Percentiles rank a stretch among this genome's conserved stretches.
phyloP scores from a whole-genome alignment of 2,797 vertebrate genomes.

The Hylomyscus alleni region DNA sequence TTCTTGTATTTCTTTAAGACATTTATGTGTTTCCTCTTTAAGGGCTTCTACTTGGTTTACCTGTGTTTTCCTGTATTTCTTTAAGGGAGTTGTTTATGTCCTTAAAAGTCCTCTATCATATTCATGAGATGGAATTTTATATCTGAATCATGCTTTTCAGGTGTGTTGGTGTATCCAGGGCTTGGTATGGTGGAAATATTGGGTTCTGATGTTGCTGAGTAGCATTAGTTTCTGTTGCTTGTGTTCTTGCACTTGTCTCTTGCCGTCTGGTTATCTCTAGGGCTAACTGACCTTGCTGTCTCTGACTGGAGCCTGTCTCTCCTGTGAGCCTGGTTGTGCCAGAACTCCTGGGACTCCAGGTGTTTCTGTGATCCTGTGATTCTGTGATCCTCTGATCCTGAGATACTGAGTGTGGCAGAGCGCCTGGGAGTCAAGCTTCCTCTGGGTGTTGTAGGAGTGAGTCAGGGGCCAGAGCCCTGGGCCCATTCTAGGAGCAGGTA shows the following conservation, averaged over 20 bases:
- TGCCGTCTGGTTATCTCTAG: not conserved
- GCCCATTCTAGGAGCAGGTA: no score
- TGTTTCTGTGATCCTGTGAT: not conserved
- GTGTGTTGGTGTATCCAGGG: not conserved
- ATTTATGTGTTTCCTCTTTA: not conserved
- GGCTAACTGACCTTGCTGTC: not conserved
- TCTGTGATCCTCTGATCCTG: no score
- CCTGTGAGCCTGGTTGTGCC: not conserved
- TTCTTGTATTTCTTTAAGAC: not conserved
- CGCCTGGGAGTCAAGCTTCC: no score
- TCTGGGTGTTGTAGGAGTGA: no score
- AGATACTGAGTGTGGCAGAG: not conserved
- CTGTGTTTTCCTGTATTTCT: not conserved
- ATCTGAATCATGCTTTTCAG: not conserved
- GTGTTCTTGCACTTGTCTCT: not conserved
- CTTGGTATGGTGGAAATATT: not conserved
- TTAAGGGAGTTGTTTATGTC: not conserved
- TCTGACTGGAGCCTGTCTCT: not conserved
- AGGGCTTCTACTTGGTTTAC: not conserved
- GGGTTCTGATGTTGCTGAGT: not conserved
- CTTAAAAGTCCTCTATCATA: not conserved
- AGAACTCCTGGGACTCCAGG: not conserved
- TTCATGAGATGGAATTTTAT: not conserved
- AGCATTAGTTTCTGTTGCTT: not conserved
- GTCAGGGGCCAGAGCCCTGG: no score